Conservation (phyloP, 2,888 invertebrate species). For the Malachius bipustulatus region DNA sequence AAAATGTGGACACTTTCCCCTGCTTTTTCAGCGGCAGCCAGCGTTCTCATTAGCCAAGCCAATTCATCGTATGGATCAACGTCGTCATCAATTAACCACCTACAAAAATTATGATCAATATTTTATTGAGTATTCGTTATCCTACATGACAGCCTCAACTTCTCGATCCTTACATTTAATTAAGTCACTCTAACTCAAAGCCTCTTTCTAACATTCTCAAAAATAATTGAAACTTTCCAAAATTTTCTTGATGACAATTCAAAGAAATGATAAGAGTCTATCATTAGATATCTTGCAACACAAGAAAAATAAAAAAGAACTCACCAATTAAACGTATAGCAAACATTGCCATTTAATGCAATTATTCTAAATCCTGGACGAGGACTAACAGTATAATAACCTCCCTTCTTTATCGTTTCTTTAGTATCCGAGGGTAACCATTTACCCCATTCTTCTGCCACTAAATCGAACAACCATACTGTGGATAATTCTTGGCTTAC, state of each 20-base stretch:
- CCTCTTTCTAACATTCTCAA: no score
- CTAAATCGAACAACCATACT: slow-evolving; percentile 62
- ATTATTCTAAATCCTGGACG: slow-evolving; percentile 60
- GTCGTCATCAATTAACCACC: slow-evolving; percentile 40
- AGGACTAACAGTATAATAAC: slow-evolving; percentile 61
- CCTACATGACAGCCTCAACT: no score
- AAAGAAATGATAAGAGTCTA: no score
- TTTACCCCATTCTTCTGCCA: slow-evolving; percentile 54
- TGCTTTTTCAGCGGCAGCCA: slow-evolving; percentile 39
- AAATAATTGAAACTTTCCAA: no score
- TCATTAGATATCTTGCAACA: no score
- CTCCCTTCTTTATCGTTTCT: slow-evolving; percentile 49
- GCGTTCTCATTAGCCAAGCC: slow-evolving; percentile 56
- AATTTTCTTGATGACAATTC: no score
- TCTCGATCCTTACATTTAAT: no score
- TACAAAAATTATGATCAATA: slow-evolving; percentile 51
- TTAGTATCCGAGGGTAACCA: slow-evolving; percentile 55
- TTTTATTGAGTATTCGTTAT: no score
- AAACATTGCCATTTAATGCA: slow-evolving; percentile 68
- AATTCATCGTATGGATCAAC: slow-evolving; percentile 63
- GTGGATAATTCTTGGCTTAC: slow-evolving; percentile 36
- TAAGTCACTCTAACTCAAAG: no score
- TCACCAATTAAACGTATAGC: slow-evolving; percentile 59
- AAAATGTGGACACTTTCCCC: slow-evolving; percentile 72
- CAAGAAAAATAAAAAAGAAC: no score